Percentiles rank a stretch among this genome's conserved stretches.
These are phyloP conservation scores for Stenotaenia linearis DNA, from an alignment of 2,888 invertebrate genomes.

Conservation along the genomic window DNA sequence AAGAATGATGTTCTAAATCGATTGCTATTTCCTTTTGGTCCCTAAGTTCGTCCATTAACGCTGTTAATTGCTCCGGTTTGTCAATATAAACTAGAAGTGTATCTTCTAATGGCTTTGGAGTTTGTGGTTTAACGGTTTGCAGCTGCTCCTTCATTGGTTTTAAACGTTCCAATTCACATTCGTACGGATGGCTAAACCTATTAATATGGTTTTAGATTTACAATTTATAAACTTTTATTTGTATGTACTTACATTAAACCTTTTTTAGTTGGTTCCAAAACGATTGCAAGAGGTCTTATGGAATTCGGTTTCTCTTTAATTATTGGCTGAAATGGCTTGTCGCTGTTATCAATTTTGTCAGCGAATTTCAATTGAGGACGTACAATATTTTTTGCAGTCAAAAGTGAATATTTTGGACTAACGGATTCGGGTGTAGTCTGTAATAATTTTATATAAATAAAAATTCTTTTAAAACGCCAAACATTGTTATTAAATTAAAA, in stretches of 20 bases:
- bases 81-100: conserved; percentile 66
- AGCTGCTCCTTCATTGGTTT: conserved; percentile 55
- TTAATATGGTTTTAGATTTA: background rate
- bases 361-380: conserved; percentile 81
- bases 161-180: conserved; percentile 72
- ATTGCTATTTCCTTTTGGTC: conserved; percentile 71
- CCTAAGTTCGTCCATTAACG: conserved; percentile 61
- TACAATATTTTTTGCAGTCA: conserved; percentile 64
- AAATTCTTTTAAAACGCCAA: too few relatives aligned
- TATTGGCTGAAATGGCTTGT: conserved; percentile 70
- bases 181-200: conserved; percentile 82
- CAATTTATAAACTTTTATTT: background rate
- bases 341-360: conserved; percentile 75
- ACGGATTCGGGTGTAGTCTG: background rate
- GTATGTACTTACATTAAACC: conserved; percentile 45
- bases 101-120: conserved; percentile 54
- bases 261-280: conserved; percentile 61
- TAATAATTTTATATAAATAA: too few relatives aligned
- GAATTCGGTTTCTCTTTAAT: conserved; percentile 84
- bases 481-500: background rate
- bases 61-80: conserved; percentile 58
- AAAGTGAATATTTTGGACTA: conserved; percentile 44
- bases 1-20: conserved; percentile 80
- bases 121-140: conserved; percentile 42
- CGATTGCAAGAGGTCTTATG: conserved; percentile 68